Conservation (phyloP, 2,113 vertebrate species). For the Seriola quinqueradiata region DNA sequence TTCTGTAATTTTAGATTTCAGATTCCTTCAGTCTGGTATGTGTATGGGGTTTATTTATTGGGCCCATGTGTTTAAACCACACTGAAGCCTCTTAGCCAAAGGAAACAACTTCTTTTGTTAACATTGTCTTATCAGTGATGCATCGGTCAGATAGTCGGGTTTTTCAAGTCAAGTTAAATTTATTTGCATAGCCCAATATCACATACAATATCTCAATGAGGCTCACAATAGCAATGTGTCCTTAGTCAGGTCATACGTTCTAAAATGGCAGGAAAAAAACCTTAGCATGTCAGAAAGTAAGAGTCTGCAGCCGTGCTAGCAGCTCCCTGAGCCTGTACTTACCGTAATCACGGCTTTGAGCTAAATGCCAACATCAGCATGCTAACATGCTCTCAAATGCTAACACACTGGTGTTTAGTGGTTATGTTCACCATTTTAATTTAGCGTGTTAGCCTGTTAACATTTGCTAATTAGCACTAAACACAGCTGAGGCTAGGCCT, state of each 20-base stretch:
- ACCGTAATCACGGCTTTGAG: background rate
- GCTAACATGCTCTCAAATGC: background rate
- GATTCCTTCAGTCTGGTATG: background rate
- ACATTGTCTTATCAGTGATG: background rate
- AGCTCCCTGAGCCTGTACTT: background rate
- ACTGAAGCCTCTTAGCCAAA: background rate
- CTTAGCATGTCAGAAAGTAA: background rate
- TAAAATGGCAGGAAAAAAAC: background rate
- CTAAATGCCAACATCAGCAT: background rate
- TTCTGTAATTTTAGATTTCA: constrained; percentile 9
- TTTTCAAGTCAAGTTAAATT: background rate
- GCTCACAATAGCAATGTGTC: background rate
- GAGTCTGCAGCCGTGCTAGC: too few species aligned
- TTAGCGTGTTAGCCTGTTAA: too few species aligned
- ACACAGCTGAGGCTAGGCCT: too few species aligned
- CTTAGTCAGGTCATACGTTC: background rate
- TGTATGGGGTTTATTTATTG: constrained; percentile 19
- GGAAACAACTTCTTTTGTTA: background rate
- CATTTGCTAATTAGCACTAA: too few species aligned
- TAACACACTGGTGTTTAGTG: background rate
- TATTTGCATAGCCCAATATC: constrained; percentile 16
- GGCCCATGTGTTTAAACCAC: constrained; percentile 8
- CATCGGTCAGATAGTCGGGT: background rate
- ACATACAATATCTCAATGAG: background rate
- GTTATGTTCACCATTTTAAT: background rate